A percentile compares a stretch with the other conserved stretches of the same genome.
These are phyloP conservation scores for Psammodynastes pulverulentus DNA, from an alignment of 2,113 vertebrate species.

Conservation along the genomic window DNA sequence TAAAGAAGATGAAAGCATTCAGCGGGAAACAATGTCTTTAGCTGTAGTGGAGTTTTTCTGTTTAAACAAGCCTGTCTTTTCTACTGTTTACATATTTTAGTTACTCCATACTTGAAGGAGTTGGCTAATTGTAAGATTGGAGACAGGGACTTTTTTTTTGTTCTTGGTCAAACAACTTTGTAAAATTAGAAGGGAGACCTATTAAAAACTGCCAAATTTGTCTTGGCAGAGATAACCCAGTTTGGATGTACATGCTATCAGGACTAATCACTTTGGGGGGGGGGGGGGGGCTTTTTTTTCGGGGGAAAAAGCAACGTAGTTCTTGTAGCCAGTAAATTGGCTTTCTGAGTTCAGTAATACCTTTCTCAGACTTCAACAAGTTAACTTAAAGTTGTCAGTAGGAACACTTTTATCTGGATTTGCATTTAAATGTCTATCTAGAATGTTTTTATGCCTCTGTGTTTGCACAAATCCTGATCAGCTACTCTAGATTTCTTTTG, in stretches of 20 bases:
- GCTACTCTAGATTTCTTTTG: neutral
- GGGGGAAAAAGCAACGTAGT: neutral
- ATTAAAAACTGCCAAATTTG: neutral
- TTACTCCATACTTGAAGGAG: neutral
- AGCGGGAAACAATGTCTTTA: neutral
- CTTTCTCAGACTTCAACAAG: neutral
- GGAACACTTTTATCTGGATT: neutral
- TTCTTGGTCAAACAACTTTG: neutral
- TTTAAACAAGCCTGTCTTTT: neutral
- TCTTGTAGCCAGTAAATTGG: neutral
- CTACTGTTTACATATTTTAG: neutral
- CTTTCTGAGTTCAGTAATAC: neutral
- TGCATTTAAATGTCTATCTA: neutral
- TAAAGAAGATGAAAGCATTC: constrained; percentile 6
- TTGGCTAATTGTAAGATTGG: neutral
- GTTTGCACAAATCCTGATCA: neutral
- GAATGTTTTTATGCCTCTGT: neutral
- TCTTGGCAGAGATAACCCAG: neutral
- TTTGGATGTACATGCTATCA: neutral
- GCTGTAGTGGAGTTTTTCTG: neutral
- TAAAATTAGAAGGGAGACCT: neutral
- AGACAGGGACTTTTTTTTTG: neutral
- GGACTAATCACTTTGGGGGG: neutral
- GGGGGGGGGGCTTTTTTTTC: too few species aligned
- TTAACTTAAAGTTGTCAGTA: neutral